Conservation (phyloP, 2,113 vertebrate genomes). For the Romanogobio albipinnatus region DNA sequence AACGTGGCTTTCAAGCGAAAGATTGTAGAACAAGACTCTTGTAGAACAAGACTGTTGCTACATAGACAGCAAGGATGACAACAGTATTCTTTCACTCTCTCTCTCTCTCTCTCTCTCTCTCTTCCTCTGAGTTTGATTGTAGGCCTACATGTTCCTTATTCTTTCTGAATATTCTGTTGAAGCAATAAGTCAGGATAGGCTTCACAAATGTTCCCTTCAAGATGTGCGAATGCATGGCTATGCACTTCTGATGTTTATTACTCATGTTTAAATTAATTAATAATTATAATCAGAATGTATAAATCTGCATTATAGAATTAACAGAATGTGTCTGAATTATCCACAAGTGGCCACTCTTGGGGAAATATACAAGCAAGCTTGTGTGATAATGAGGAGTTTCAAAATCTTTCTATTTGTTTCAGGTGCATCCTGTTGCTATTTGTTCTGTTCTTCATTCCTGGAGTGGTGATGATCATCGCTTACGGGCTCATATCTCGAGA, state of each 20-base stretch:
- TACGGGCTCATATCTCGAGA: constrained; percentile 82
- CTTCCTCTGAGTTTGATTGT: background rate
- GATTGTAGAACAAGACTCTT: no score
- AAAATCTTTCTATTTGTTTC: background rate
- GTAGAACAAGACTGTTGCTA: no score
- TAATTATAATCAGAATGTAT: background rate
- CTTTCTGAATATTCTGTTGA: constrained; percentile 10
- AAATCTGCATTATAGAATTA: background rate
- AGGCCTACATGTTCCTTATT: background rate
- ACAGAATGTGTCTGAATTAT: background rate
- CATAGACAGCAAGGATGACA: background rate
- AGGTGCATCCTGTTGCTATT: constrained; percentile 79
- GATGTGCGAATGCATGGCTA: background rate
- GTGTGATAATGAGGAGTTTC: background rate
- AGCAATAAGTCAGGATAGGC: background rate
- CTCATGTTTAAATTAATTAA: background rate
- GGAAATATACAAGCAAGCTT: background rate
- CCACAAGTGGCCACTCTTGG: background rate
- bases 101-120: no score
- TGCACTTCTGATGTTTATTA: background rate
- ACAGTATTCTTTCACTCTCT: background rate
- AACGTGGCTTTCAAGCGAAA: no score
- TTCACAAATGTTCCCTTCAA: background rate
- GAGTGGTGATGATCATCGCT: constrained; percentile 80
- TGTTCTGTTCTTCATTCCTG: constrained; percentile 78